phyloP scores from a whole-genome alignment of 2,888 invertebrate species.

The Melolontha melolontha region DNA sequence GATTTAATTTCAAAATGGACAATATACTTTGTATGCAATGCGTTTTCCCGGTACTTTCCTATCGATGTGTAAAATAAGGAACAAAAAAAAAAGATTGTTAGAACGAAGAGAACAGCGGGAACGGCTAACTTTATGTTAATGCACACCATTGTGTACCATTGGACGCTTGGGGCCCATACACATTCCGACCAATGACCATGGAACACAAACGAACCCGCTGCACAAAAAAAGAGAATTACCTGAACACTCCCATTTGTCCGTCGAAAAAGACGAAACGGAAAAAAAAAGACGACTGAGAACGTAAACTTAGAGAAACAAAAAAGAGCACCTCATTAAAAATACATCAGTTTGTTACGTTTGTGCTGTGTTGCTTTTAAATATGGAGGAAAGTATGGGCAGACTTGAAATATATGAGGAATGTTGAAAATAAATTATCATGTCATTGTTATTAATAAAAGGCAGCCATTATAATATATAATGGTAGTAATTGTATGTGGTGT shows the following conservation, averaged over 20 bases:
- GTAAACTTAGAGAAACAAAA: conserved; percentile 32
- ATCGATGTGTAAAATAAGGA: too few species aligned
- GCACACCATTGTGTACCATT: conserved; percentile 46
- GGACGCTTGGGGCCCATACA: conserved; percentile 53
- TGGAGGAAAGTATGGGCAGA: neutral
- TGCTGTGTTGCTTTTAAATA: conserved; percentile 10
- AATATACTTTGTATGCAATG: too few species aligned
- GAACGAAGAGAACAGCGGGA: conserved; percentile 9
- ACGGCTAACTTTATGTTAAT: conserved; percentile 35
- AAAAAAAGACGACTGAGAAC: neutral
- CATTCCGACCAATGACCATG: conserved; percentile 53
- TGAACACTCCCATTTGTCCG: conserved; percentile 50
- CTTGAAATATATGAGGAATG: too few species aligned
- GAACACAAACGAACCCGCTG: conserved; percentile 36
- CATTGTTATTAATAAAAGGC: too few species aligned
- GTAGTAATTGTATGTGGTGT: too few species aligned
- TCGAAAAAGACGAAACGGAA: conserved; percentile 9
- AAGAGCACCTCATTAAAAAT: conserved; percentile 51
- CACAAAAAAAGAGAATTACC: conserved; percentile 40
- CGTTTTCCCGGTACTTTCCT: too few species aligned
- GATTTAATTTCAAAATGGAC: too few species aligned
- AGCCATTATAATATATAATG: too few species aligned
- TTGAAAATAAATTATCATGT: too few species aligned
- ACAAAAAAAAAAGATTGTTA: neutral
- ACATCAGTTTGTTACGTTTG: conserved; percentile 46